phyloP scores from a whole-genome alignment of 2,113 vertebrate genomes.

The Podilymbus podiceps region DNA sequence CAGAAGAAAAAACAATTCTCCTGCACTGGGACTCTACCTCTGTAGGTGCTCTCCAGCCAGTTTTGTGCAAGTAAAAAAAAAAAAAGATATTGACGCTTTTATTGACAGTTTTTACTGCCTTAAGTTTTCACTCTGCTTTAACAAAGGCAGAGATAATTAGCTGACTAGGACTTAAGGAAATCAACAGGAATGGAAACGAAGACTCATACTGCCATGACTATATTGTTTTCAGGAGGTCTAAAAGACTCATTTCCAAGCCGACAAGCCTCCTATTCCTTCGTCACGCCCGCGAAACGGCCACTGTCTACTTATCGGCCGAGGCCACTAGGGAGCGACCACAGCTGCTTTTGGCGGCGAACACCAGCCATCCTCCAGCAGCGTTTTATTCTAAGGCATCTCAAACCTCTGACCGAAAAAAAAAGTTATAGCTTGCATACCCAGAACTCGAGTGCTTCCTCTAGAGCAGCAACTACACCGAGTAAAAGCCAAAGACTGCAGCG shows the following conservation, averaged over 20 bases:
- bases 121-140: no score
- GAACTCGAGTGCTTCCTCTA: neutral
- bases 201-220: neutral
- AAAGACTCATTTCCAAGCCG: neutral
- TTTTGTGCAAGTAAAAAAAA: neutral
- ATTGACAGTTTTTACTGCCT: no score
- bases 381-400: neutral
- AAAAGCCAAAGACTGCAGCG: conserved; percentile 17
- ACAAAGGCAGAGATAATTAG: neutral
- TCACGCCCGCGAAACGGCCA: neutral
- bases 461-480: neutral
- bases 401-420: neutral
- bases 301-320: neutral
- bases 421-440: neutral
- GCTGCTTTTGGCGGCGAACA: neutral
- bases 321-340: conserved; percentile 65
- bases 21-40: neutral
- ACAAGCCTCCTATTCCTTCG: neutral
- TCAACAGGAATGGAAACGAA: neutral
- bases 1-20: neutral
- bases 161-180: neutral
- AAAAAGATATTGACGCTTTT: no score
- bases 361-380: neutral
- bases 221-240: neutral
- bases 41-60: neutral